Evolutionary conservation across 2,113 vertebrate genomes (phyloP).

Genomic region (Neotoma lepida): DNA sequence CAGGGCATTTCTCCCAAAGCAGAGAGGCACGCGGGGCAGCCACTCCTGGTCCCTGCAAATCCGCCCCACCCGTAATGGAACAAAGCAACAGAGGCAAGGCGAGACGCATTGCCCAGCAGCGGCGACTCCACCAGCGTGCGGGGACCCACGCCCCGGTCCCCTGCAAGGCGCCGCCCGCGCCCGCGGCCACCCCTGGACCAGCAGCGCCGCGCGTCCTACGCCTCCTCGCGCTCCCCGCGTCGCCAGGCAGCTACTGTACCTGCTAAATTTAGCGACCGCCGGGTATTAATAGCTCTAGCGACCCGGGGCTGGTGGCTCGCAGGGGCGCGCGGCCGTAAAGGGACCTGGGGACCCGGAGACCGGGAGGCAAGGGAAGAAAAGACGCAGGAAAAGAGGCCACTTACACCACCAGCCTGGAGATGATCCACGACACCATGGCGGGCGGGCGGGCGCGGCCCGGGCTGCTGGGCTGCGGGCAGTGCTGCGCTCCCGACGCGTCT

Average conservation of each 20-base stretch:
- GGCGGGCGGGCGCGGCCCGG: conserved; percentile 71
- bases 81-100: conserved; percentile 65
- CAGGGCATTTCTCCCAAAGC: not conserved
- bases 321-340: conserved; percentile 29
- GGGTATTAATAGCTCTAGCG: conserved; percentile 58
- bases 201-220: conserved; percentile 44
- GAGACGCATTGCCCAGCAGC: not conserved
- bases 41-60: not conserved
- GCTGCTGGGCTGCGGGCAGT: conserved; percentile 48
- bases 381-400: conserved; percentile 80
- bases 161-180: not conserved
- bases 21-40: not conserved
- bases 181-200: not conserved
- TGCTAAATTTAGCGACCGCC: conserved; percentile 81
- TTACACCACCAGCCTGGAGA: conserved; percentile 99
- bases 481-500: conserved; percentile 64
- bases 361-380: not conserved
- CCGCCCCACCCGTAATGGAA: conserved; percentile 33
- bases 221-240: not conserved
- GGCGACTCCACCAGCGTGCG: not conserved
- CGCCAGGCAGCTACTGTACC: conserved; percentile 70
- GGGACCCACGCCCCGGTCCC: not conserved
- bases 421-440: conserved; percentile 99
- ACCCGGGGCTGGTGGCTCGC: not conserved
- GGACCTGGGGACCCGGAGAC: not conserved